These are phyloP conservation scores for Amiota communis DNA, from an alignment of 2,888 invertebrate genomes.

Conservation along the genomic window DNA sequence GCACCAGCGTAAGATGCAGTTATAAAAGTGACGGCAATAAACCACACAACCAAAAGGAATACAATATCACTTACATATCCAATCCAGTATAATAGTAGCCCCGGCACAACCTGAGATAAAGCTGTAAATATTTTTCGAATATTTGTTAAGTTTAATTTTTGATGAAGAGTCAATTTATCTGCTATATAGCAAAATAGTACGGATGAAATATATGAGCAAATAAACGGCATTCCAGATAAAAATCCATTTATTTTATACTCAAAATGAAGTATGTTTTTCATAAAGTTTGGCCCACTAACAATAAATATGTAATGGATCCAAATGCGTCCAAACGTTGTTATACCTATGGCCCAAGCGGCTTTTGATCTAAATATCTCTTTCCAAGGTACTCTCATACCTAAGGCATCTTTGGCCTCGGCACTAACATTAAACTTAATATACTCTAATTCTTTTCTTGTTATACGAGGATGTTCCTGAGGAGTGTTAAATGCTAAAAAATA, in stretches of 20 bases:
- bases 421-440: conserved; percentile 80
- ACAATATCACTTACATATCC: conserved; percentile 79
- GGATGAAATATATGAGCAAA: conserved; percentile 81
- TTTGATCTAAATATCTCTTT: conserved; percentile 77
- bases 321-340: conserved; percentile 83
- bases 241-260: conserved; percentile 82
- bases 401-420: conserved; percentile 74
- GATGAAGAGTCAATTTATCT: conserved; percentile 77
- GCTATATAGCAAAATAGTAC: conserved; percentile 82
- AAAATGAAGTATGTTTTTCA: conserved; percentile 81
- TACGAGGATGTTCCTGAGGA: conserved; percentile 80
- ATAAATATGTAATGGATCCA: conserved; percentile 85
- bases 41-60: conserved; percentile 79
- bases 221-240: conserved; percentile 80
- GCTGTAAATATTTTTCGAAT: conserved; percentile 81
- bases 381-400: conserved; percentile 78
- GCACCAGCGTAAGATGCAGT: conserved; percentile 84
- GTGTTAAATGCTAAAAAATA: conserved; percentile 81
- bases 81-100: conserved; percentile 77
- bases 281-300: conserved; percentile 81
- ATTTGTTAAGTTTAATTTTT: conserved; percentile 78
- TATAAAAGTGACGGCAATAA: conserved; percentile 80
- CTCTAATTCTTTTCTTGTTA: conserved; percentile 78
- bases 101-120: conserved; percentile 81
- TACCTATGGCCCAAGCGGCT: conserved; percentile 81